Base-by-base conservation (phyloP, 1,140 invertebrate genomes). In the Octopus bimaculoides region DNA sequence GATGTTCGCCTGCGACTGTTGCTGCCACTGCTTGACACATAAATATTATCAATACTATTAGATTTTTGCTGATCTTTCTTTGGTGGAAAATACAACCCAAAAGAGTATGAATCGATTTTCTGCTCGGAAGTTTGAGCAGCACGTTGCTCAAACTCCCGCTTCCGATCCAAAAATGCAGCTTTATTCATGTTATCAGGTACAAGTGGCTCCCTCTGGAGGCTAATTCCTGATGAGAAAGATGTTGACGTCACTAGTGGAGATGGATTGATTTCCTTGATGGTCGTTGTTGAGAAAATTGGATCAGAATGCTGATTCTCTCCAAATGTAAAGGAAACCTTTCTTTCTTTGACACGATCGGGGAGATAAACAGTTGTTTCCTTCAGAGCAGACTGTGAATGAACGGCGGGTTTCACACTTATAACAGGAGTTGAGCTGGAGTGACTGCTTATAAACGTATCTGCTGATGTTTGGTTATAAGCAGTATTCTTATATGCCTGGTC, bases 401-500 rank as follows among this genome's bases (percentile, higher is more conserved):
- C 26, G 26, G 26, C 26, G 26, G 26, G 66, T 14, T 71, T 71
- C 17, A 9, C 26, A 71, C 14, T 71, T 71, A 71, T 12, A 6
- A 14, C 66, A n/a, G 66, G 66, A 61, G 9, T 52, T 17, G 52
- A 41, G 54, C 2, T 55, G 54, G 56, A 52, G 54, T 41, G 26
- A 41, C 26, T 41, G 26, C 26, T 41, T 41, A 41, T 41, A 41
- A 61, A 61, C 20, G 54, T 61, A 7, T 78, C 61, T 78, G 77
- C n/a, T 9, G 41, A n/a, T 17, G 77, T 20, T 55, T 78, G 77
- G 61, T 78, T 78, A 26, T 83, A 79, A 6, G 81, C 80, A 5
- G 86, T 82, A 20, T 78, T 84, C 78, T 87, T 85, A 80, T 89
- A 89, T 17, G 88, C 85, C 88, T 87, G 83, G n/a, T 54, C 66